These are phyloP conservation scores for Lycaon pictus DNA, from an alignment of 2,113 vertebrate genomes.

Conservation along the genomic window DNA sequence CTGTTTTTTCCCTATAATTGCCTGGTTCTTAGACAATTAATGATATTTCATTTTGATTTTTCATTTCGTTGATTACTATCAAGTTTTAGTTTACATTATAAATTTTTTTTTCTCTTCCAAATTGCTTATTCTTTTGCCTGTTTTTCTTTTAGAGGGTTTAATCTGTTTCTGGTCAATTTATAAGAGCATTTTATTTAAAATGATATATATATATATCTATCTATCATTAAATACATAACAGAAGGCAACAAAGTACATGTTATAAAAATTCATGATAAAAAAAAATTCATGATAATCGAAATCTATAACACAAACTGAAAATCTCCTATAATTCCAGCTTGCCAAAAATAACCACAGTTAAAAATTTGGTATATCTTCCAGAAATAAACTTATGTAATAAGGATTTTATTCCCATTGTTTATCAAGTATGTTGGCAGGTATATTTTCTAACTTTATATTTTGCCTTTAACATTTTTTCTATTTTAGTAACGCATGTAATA, in stretches of 20 bases:
- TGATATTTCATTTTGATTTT: background rate
- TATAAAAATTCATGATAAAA: background rate
- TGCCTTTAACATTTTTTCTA: background rate
- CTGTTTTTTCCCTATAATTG: background rate
- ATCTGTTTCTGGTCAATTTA: background rate
- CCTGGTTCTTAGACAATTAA: background rate
- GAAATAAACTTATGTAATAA: background rate
- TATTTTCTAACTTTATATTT: slow-evolving; percentile 24
- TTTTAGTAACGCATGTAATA: slow-evolving; percentile 30
- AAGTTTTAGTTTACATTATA: slow-evolving; percentile 21
- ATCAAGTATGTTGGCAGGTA: background rate
- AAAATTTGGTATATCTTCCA: background rate
- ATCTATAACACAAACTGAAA: background rate
- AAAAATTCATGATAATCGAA: background rate
- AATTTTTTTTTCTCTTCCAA: background rate
- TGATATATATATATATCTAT: background rate
- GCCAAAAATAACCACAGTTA: background rate
- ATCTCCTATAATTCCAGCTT: background rate
- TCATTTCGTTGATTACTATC: slow-evolving; percentile 37
- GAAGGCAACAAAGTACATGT: background rate
- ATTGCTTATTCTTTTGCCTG: background rate
- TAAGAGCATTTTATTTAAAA: slow-evolving; percentile 37
- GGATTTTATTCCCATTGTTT: background rate
- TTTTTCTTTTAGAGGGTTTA: slow-evolving; percentile 35
- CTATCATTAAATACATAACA: background rate